Evolutionary conservation across 2,113 vertebrate genomes (phyloP).

Genomic region (Limanda limanda): DNA sequence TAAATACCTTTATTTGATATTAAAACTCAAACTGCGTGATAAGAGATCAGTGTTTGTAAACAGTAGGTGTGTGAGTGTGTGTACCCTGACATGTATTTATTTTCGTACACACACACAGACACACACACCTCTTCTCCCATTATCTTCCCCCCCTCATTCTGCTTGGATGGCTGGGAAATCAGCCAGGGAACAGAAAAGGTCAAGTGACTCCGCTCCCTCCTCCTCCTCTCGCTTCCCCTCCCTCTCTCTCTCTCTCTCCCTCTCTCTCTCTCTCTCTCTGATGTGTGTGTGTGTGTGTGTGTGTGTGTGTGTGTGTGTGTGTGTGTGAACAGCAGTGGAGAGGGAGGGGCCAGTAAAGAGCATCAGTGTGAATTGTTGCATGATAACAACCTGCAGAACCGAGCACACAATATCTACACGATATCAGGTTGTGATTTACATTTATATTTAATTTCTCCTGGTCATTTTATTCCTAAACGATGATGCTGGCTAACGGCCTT

Average conservation of each 20-base stretch:
- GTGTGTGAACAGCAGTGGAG: conserved; percentile 18
- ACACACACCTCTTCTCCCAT: conserved; percentile 1
- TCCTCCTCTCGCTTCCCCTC: not conserved
- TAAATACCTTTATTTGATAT: no score
- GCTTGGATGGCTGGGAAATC: conserved; percentile 46
- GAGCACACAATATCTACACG: not conserved
- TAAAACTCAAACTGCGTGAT: not conserved
- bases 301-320: conserved; percentile 6
- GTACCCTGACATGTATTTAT: not conserved
- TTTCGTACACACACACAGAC: not conserved
- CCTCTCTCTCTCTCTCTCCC: not conserved
- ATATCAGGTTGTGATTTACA: conserved; percentile 29
- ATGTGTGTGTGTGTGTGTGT: conserved; percentile 6
- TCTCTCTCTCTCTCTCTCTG: not conserved
- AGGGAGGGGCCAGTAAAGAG: conserved; percentile 24
- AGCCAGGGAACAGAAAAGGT: conserved; percentile 61
- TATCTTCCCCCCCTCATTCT: conserved; percentile 14
- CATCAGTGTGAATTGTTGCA: conserved; percentile 62
- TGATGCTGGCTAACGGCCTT: conserved; percentile 34
- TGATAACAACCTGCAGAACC: conserved; percentile 31
- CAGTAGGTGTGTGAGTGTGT: not conserved
- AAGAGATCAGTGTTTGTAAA: not conserved
- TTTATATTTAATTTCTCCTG: not conserved
- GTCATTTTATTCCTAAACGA: conserved; percentile 41
- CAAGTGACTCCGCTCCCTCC: conserved; percentile 52